Evolutionary conservation across 2,888 invertebrate species (phyloP).

Genomic region (Epirrhoe tristata): DNA sequence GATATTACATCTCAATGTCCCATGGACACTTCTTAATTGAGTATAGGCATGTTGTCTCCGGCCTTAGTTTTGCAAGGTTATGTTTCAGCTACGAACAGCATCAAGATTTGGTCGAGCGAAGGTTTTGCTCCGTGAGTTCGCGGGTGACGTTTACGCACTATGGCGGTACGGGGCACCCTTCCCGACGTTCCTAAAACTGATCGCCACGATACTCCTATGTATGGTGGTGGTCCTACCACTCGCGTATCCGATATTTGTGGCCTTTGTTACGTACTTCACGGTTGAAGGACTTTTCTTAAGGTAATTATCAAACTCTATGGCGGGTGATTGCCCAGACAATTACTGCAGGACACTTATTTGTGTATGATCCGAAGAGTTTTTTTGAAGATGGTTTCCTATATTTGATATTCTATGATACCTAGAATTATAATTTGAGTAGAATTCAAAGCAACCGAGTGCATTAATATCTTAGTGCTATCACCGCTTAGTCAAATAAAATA

Average conservation of each 20-base stretch:
- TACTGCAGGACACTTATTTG: not conserved
- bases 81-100: slow-evolving; percentile 69
- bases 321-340: not conserved
- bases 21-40: no score
- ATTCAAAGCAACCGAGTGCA: no score
- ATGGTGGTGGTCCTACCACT: slow-evolving; percentile 71
- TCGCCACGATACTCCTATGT: slow-evolving; percentile 72
- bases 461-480: no score
- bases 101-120: slow-evolving; percentile 65
- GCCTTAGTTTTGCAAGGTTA: slow-evolving; percentile 9
- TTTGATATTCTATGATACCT: no score
- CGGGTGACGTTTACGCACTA: slow-evolving; percentile 66
- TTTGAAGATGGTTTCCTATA: no score
- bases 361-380: no score
- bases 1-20: no score
- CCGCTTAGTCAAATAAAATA: no score
- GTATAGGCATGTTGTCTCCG: not conserved
- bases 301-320: slow-evolving; percentile 49
- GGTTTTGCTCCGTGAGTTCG: slow-evolving; percentile 68
- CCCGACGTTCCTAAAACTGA: slow-evolving; percentile 79
- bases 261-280: slow-evolving; percentile 68
- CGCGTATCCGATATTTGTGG: slow-evolving; percentile 71
- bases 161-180: slow-evolving; percentile 81
- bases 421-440: no score
- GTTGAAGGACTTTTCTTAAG: slow-evolving; percentile 73